These are phyloP conservation scores for Pogonocichla stellata DNA, from an alignment of 2,113 vertebrate species.

Conservation along the genomic window DNA sequence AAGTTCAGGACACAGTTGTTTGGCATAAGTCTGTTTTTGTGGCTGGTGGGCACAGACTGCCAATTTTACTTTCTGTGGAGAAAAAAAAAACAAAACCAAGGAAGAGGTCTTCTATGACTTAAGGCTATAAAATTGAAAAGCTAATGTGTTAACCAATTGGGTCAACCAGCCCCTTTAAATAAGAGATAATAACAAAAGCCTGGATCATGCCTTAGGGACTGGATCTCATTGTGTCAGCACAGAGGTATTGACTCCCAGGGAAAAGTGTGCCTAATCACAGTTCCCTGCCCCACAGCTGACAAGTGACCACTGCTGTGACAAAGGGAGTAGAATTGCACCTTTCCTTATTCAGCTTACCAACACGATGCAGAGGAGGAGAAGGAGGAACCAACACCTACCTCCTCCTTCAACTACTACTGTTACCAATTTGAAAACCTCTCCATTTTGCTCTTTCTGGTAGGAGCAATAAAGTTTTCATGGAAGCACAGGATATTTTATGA, in stretches of 20 bases:
- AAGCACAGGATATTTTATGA: not conserved
- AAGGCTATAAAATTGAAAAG: conserved; percentile 43
- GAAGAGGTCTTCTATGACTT: conserved; percentile 17
- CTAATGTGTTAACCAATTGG: conserved; percentile 49
- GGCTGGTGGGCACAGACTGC: conserved; percentile 10
- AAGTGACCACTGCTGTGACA: not conserved
- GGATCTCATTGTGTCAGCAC: not conserved
- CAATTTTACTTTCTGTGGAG: not conserved
- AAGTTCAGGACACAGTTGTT: conserved; percentile 32
- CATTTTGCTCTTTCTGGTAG: not conserved
- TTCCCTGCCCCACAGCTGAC: not conserved
- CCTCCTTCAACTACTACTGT: not conserved
- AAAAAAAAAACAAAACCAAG: conserved; percentile 11
- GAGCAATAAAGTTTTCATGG: not conserved
- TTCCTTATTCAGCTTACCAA: not conserved
- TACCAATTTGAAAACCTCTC: not conserved
- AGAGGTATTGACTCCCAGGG: conserved; percentile 7
- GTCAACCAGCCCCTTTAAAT: conserved; percentile 30
- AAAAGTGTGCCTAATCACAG: not conserved
- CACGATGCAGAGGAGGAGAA: not conserved
- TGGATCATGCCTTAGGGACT: conserved; percentile 8
- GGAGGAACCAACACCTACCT: not conserved
- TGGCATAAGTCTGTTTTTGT: not conserved
- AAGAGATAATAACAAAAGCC: conserved; percentile 37
- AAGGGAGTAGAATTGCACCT: not conserved